phyloP scores from a whole-genome alignment of 2,797 vertebrate genomes.

The Pitangus sulphuratus region DNA sequence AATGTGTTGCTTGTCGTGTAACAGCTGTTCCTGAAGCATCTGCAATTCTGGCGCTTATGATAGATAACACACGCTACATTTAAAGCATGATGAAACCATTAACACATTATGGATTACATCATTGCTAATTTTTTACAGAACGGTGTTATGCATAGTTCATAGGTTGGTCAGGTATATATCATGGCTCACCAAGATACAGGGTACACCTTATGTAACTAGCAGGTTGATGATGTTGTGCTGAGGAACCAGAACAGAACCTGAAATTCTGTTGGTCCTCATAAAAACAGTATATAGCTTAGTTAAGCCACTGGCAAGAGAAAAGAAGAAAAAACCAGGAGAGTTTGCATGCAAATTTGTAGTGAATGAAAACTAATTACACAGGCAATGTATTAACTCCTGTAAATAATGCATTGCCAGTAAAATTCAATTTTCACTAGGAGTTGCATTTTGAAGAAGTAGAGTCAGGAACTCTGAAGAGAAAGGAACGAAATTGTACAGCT shows the following conservation, averaged over 20 bases:
- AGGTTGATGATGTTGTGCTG: neutral
- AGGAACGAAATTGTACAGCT: neutral
- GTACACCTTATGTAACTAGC: neutral
- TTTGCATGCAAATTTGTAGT: neutral
- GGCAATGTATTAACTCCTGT: neutral
- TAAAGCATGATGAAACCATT: neutral
- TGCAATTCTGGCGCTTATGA: neutral
- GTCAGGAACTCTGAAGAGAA: neutral
- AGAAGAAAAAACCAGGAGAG: neutral
- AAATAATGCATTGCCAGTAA: neutral
- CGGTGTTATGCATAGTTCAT: neutral
- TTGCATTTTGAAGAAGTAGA: neutral
- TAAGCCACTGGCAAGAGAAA: neutral
- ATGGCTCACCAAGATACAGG: neutral
- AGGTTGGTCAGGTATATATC: neutral
- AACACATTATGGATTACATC: neutral
- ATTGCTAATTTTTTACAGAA: neutral
- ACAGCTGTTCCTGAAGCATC: neutral
- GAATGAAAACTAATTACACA: neutral
- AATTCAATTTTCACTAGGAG: neutral
- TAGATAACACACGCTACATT: neutral
- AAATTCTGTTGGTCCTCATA: neutral
- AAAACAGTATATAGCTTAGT: neutral
- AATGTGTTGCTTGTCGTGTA: neutral
- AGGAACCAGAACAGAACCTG: neutral